Base-by-base conservation (phyloP, 37 sponge, comb jelly and placozoan species). In the Beroe forskalii region DNA sequence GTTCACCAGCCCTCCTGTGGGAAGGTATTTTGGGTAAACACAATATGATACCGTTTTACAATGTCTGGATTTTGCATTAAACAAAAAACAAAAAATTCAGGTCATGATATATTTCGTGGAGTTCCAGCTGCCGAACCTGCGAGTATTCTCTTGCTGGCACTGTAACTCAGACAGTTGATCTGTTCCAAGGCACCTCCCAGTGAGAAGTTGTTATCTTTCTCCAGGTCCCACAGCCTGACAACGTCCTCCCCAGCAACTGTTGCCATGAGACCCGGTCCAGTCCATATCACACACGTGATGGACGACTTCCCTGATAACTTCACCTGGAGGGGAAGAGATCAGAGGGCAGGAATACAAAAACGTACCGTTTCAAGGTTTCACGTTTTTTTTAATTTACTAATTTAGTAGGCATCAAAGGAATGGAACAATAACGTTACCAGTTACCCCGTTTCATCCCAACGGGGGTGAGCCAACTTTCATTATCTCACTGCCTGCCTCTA, bases 181-280 rank as follows among this genome's bases (percentile, higher is more conserved):
- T 89, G 63, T 23, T 91, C 94, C 27, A 40, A 55, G 3, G 92
- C 61, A 2, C 93, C 43, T 22, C 76, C 91, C 91, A 95, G 80
- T 17, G 76, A 30, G 89, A 91, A 97, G 92, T 94, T 95, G 42
- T 97, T 94, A 27, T 89, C 92, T 9, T 76, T 90, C 0, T 92
- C 93, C 90, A 93, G 93, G 76, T 97, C 97, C 95, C 97, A 97
- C 86, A 95, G 89, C 63, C 95, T 95, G 28, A 96, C 91, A 31
- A 90, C 76, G 23, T 60, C 91, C 41, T 96, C 96, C 32, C 41
- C 60, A 60, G 94, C 91, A 75, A 92, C 94, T 19, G 95, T 93
- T n/a, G 93, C 96, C 64, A 96, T 90, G 1, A 95, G 86, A 31
- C 90, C 92, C 32, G 91, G 91, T 24, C 64, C 90, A 0, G 89